A percentile compares a stretch with the other conserved stretches of the same genome.
Evolutionary conservation across 2,113 vertebrate genomes (phyloP).

Genomic region (Cryptotis parvus): DNA sequence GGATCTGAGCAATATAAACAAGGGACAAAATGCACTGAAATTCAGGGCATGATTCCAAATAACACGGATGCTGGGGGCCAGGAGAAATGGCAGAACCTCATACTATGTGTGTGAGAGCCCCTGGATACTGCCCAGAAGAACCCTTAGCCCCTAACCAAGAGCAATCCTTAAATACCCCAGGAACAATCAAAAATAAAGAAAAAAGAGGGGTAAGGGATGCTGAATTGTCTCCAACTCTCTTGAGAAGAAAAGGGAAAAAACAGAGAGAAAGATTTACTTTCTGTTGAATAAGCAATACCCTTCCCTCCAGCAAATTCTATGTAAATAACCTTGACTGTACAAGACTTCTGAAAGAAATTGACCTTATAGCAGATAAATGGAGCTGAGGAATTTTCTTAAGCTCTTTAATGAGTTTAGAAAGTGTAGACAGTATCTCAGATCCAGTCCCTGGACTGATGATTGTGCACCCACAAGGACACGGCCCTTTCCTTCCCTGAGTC

Average conservation of each 20-base stretch:
- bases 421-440: background rate
- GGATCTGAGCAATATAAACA: background rate
- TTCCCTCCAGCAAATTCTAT: slow-evolving; percentile 68
- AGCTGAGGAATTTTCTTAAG: slow-evolving; percentile 51
- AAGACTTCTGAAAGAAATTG: slow-evolving; percentile 65
- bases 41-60: slow-evolving; percentile 24
- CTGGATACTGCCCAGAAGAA: too few relatives aligned
- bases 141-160: too few relatives aligned
- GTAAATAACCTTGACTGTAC: slow-evolving; percentile 67
- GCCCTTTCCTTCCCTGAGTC: background rate
- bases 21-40: background rate
- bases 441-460: background rate
- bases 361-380: slow-evolving; percentile 64
- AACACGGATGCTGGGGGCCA: too few relatives aligned
- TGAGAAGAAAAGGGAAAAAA: background rate
- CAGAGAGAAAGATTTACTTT: slow-evolving; percentile 58
- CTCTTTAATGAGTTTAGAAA: slow-evolving; percentile 61
- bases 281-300: slow-evolving; percentile 62
- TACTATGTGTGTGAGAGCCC: too few relatives aligned
- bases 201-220: background rate
- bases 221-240: slow-evolving; percentile 32
- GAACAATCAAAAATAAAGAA: too few relatives aligned
- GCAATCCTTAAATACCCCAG: too few relatives aligned
- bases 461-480: too few relatives aligned
- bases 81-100: too few relatives aligned